Conservation (phyloP, 92 coral and sea anemone genomes). For the Zoanthus sociatus region DNA sequence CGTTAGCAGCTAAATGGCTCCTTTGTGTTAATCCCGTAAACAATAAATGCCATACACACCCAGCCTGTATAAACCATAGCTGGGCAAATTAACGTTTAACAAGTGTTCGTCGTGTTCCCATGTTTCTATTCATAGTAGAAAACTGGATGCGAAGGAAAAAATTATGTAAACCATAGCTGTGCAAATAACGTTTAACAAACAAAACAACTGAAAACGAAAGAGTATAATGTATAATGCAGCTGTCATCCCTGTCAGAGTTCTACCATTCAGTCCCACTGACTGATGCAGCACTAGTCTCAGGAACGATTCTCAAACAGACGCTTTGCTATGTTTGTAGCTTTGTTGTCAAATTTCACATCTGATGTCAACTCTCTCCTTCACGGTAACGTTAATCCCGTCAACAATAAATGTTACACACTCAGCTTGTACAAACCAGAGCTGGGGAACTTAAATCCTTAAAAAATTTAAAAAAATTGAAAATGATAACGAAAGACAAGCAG, state of each 20-base stretch:
- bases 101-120: too few species aligned
- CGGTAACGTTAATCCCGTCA: neutral
- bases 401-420: neutral
- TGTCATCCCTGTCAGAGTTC: slow-evolving; percentile 40
- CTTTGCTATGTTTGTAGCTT: too few species aligned
- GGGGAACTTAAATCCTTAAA: neutral
- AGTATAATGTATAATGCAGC: neutral
- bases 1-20: neutral
- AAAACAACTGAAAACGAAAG: neutral
- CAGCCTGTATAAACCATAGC: neutral
- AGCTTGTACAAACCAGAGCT: neutral
- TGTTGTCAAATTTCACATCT: neutral
- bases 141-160: neutral
- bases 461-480: neutral
- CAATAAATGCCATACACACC: neutral
- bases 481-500: neutral
- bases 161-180: neutral
- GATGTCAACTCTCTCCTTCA: neutral
- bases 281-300: slow-evolving; percentile 31
- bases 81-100: neutral
- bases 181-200: neutral
- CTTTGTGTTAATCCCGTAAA: neutral
- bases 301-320: neutral
- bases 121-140: too few species aligned
- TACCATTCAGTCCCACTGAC: slow-evolving; percentile 60